phyloP scores from a whole-genome alignment of 2,797 vertebrate genomes.

The Huso huso region DNA sequence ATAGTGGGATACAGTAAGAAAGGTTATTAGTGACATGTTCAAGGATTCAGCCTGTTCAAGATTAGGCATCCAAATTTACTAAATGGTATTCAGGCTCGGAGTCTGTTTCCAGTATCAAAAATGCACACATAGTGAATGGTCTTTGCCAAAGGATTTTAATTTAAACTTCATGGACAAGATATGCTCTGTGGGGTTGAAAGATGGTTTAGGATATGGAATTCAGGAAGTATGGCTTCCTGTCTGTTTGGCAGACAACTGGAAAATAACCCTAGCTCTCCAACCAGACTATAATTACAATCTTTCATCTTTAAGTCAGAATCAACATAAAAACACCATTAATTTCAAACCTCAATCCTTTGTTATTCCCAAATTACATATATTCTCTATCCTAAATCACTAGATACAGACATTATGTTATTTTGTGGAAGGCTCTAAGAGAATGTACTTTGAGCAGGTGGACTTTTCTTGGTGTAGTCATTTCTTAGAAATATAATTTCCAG shows the following conservation, averaged over 20 bases:
- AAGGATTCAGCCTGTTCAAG: constrained; percentile 61
- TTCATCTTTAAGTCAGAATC: background rate
- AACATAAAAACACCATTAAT: constrained; percentile 8
- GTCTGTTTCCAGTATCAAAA: background rate
- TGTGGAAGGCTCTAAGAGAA: too few relatives aligned
- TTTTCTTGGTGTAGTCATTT: too few relatives aligned
- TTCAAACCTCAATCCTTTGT: constrained; percentile 15
- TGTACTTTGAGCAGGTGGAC: too few relatives aligned
- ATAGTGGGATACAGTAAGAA: constrained; percentile 52
- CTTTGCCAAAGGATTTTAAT: constrained; percentile 12
- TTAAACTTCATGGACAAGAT: constrained; percentile 3
- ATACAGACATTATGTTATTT: too few relatives aligned
- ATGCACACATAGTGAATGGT: constrained; percentile 9
- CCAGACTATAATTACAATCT: constrained; percentile 6
- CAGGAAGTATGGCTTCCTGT: constrained; percentile 8
- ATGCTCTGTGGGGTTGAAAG: constrained; percentile 13
- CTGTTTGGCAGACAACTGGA: background rate
- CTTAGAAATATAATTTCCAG: too few relatives aligned
- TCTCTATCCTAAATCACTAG: too few relatives aligned
- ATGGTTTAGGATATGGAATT: constrained; percentile 18
- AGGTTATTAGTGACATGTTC: constrained; percentile 63
- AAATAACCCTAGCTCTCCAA: too few relatives aligned
- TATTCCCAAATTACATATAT: constrained; percentile 10
- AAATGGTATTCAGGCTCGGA: background rate
- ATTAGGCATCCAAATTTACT: constrained; percentile 31